These are phyloP conservation scores for Amblyjoppa fuscipennis DNA, from an alignment of 2,888 invertebrate species.

Conservation along the genomic window DNA sequence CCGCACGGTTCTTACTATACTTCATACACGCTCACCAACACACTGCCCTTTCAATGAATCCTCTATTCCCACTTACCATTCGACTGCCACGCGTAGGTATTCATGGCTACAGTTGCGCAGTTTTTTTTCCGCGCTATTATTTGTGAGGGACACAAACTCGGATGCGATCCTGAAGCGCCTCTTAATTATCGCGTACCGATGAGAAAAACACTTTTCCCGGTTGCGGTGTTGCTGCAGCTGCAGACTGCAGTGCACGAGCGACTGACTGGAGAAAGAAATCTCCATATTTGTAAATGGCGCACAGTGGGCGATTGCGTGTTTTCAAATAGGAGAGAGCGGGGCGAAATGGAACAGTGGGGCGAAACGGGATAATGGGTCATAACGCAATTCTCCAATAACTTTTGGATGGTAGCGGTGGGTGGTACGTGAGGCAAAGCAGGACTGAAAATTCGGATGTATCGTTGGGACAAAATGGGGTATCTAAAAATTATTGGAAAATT, in stretches of 20 bases:
- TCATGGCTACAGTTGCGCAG: slow-evolving; percentile 74
- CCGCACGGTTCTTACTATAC: slow-evolving; percentile 32
- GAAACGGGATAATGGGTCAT: too few relatives aligned
- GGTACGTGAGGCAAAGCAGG: too few relatives aligned
- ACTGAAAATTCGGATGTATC: too few relatives aligned
- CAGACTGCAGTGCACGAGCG: not conserved
- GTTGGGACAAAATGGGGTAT: too few relatives aligned
- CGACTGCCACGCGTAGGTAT: slow-evolving; percentile 63
- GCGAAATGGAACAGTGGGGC: too few relatives aligned
- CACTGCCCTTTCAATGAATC: slow-evolving; percentile 41
- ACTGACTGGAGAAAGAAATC: not conserved
- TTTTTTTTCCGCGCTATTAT: slow-evolving; percentile 48
- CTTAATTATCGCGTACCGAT: slow-evolving; percentile 78
- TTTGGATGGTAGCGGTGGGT: too few relatives aligned
- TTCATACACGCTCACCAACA: slow-evolving; percentile 32
- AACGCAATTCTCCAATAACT: too few relatives aligned
- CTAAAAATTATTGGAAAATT: too few relatives aligned
- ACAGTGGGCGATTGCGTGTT: not conserved
- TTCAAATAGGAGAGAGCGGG: too few relatives aligned
- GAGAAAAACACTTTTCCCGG: slow-evolving; percentile 13
- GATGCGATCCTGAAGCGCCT: slow-evolving; percentile 77
- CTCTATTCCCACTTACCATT: slow-evolving; percentile 20
- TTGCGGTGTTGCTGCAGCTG: not conserved
- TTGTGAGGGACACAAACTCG: slow-evolving; percentile 29
- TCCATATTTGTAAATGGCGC: slow-evolving; percentile 6